phyloP scores from a whole-genome alignment of 2,888 invertebrate species.

The Macrostomum cliftonense region DNA sequence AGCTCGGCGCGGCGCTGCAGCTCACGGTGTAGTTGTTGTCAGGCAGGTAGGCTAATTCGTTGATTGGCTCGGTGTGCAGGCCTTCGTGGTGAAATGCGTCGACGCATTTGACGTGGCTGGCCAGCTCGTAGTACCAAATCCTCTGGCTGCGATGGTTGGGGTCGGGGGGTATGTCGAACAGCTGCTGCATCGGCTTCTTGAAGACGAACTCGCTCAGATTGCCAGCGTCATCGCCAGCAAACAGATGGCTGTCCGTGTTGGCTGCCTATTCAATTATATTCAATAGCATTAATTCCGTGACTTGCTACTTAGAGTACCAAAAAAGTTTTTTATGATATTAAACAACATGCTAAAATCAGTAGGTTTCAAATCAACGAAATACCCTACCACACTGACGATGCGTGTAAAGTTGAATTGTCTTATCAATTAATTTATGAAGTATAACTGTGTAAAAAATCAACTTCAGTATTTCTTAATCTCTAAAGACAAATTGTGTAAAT shows the following conservation, averaged over 20 bases:
- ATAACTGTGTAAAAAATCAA: too few relatives aligned
- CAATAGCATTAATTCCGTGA: too few relatives aligned
- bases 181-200: slow-evolving; percentile 25
- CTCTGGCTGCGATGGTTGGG: not conserved
- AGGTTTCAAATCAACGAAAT: too few relatives aligned
- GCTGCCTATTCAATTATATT: too few relatives aligned
- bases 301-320: too few relatives aligned
- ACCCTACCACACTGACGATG: too few relatives aligned
- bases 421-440: too few relatives aligned
- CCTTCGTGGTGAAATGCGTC: slow-evolving; percentile 17
- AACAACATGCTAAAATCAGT: too few relatives aligned
- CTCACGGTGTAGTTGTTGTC: slow-evolving; percentile 31
- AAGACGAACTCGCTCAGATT: slow-evolving; percentile 27
- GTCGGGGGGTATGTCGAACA: slow-evolving; percentile 24
- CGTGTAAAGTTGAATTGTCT: too few relatives aligned
- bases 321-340: too few relatives aligned
- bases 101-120: slow-evolving; percentile 21
- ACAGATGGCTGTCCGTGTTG: slow-evolving; percentile 14
- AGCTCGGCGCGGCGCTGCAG: slow-evolving; percentile 22
- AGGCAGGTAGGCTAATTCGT: slow-evolving; percentile 27
- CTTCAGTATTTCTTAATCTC: too few relatives aligned
- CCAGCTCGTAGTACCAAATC: not conserved
- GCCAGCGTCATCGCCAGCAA: slow-evolving; percentile 33
- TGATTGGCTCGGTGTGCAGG: slow-evolving; percentile 26
- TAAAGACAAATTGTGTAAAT: too few relatives aligned